A percentile compares a stretch with the other conserved stretches of the same genome.
These are phyloP conservation scores for Calameuta filiformis DNA, from an alignment of 2,888 invertebrate genomes.

Conservation along the genomic window DNA sequence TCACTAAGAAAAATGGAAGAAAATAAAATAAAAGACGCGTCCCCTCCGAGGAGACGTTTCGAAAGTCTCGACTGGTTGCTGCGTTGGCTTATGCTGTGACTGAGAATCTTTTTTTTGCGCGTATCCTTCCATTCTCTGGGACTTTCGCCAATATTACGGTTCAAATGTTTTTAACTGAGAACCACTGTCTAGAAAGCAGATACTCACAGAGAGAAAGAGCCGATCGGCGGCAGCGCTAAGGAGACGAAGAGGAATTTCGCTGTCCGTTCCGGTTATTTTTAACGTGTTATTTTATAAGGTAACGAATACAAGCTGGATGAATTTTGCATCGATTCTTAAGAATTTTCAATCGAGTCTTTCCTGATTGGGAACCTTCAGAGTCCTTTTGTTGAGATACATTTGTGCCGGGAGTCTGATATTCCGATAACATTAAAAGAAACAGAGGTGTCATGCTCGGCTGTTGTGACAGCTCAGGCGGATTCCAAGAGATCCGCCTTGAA, in stretches of 20 bases:
- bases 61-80: neutral
- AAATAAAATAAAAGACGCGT: neutral
- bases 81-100: neutral
- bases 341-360: neutral
- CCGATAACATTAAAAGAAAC: constrained; percentile 27
- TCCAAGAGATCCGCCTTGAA: neutral
- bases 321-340: neutral
- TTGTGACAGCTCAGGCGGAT: constrained; percentile 32
- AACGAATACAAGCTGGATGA: constrained; percentile 16
- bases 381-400: neutral
- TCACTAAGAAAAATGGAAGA: neutral
- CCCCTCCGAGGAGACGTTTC: neutral
- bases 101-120: neutral
- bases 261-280: constrained; percentile 36
- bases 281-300: constrained; percentile 29
- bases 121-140: neutral
- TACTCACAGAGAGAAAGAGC: neutral
- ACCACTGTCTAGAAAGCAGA: constrained; percentile 2
- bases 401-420: constrained; percentile 5
- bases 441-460: constrained; percentile 42
- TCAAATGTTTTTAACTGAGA: neutral
- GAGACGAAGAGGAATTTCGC: constrained; percentile 20
- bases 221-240: constrained; percentile 5
- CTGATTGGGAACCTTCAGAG: neutral
- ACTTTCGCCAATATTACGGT: neutral